Base-by-base conservation (phyloP, 2,797 vertebrate genomes). In the Arrhamphus sclerolepis region DNA sequence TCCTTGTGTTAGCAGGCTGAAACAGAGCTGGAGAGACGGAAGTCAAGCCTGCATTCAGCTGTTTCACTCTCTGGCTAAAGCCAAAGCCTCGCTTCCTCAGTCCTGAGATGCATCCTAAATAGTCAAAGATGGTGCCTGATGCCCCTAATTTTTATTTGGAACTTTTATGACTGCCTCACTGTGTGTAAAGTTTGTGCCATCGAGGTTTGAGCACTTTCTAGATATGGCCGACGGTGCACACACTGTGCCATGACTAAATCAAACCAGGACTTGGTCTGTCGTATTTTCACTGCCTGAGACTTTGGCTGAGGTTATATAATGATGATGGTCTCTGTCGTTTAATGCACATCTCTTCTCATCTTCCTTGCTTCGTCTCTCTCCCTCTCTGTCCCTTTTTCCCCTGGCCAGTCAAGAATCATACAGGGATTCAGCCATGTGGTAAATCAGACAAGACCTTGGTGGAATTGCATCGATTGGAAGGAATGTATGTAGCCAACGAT, bases 401-500 rank as follows among this genome's bases (percentile, higher is more conserved):
- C 64, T 62, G 77, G 70, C 75, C 80, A 79, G 77, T 83, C 82
- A 63, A 73, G 77, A 88, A 82, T 87, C 89, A 81, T 87, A 87
- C 79, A 78, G 79, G 77, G 78, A 85, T 74, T 84, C 87, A 91
- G 80, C 86, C 80, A 86, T 46, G 69, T 89, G 85, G 80, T 85
- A 92, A 91, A 86, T 86, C 80, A 90, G 87, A 91, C 91, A 89
- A 85, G 89, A 83, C 84, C 89, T 89, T 81, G 34, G 85, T 82
- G 87, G 88, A 88, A 87, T 88, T 84, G 86, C 82, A 89, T 91
- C 78, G 87, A 90, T 91, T 86, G 78, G 77, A 78, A 81, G 82
- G 78, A 88, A 90, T 89, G 85, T 85, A 89, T 90, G 87, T 90
- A 90, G 86, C 84, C 83, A 88, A 89, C 73, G 83, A 90, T 91